Evolutionary conservation across 1,140 invertebrate genomes (phyloP), one percentile per base, ranked within the genome.

Genomic region (Papilio glaucus): DNA sequence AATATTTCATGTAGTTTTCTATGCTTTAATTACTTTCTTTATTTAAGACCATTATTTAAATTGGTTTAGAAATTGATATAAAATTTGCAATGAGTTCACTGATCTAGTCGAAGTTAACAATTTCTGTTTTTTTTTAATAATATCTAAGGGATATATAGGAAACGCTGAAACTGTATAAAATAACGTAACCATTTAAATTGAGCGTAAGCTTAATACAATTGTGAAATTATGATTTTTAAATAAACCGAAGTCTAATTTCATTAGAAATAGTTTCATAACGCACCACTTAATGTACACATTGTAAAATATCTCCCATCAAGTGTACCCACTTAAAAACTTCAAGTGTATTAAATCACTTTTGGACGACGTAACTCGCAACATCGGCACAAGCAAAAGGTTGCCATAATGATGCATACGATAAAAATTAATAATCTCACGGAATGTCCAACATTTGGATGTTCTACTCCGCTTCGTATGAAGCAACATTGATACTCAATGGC

Each of bases 341-440:
- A 53, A 8, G 21, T 57, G 49, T 57, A 65, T 65, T 39, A 65
- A 38, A 65, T 65, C 62, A 37, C 62, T 24, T 38, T 65, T 10
- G 37, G 37, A 21, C 62, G 61, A 38, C 15, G 37, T 39, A 18
- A 65, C 33, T 65, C 37, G 62, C 37, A 38, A 41, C 15, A 38
- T 41, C 12, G 37, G n/a, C 13, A 18, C 62, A 65, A 65, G 37
- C 37, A 65, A 65, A 65, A 65, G 62, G 62, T 65, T 65, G 39
- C 37, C 37, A 41, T 65, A 41, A 65, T 65, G 62, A 37, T 33
- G 60, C 60, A 61, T 61, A 61, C 26, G 24, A 61, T 61, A 61
- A 65, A 65, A 65, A 39, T 65, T 65, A 65, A 65, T 65, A 65
- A 39, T 65, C 33, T 12, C 62, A 65, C 62, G 33, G 62, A 65